Base-by-base conservation (phyloP, 2,113 vertebrate genomes). In the Hoplias malabaricus region DNA sequence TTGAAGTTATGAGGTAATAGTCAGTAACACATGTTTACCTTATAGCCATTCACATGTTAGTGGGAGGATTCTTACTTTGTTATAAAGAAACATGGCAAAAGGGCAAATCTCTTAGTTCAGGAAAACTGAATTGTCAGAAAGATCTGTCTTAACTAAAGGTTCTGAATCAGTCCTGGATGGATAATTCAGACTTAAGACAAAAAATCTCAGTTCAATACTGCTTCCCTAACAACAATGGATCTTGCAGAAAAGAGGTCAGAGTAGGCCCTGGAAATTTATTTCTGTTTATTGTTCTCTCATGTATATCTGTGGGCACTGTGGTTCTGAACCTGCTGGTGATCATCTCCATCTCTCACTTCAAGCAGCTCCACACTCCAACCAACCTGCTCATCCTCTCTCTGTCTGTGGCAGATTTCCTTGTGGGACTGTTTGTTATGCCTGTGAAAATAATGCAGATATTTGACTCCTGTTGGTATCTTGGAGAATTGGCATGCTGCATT, bases 391-490 rank as follows among this genome's bases (percentile, higher is more conserved):
- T 91, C 23, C 87, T 91, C 68, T 91, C 90, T 50, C 79, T 91
- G 80, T 87, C 88, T 61, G 12, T 80, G 56, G 83, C 84, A 0
- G 89, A 91, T 80, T 63, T 90, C 50, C 81, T 88, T 0, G 77
- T 86, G 0, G 89, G 88, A 56, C 54, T 76, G 23, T 68, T 68
- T 14, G 19, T 19, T 29, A 94, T 95, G 94, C 94, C 95, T 12
- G 93, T 91, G 42, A 95, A 88, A 8, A 77, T 54, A 0, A 13
- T 85, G 0, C 69, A 70, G 0, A 56, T 85, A 21, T 79, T 79
- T 27, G 83, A 85, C 48, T 59, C 68, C 23, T 91, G 89, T 75
- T 91, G 90, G 89, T 72, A 86, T 53, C 80, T 88, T 61, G 87
- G 87, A 0, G 57, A 87, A 6, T 7, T 82, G 43, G 72, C 84